Percentiles rank a stretch among this genome's conserved stretches.
These are phyloP conservation scores for Marasmarcha lunaedactyla DNA, from an alignment of 2,888 invertebrate species.

Conservation along the genomic window DNA sequence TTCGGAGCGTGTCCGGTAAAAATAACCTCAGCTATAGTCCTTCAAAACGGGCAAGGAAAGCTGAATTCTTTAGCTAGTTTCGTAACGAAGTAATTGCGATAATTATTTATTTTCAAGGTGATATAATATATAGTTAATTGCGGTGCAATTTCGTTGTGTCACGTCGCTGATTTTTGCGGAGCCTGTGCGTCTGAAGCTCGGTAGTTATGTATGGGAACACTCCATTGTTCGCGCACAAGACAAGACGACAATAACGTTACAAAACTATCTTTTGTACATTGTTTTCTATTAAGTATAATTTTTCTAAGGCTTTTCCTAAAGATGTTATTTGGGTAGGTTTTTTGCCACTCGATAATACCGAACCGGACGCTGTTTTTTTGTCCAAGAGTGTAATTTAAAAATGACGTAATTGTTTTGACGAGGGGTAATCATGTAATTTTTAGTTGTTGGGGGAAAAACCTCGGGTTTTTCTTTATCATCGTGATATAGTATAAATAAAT, in stretches of 20 bases:
- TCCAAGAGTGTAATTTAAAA: constrained; percentile 22
- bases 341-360: constrained; percentile 31
- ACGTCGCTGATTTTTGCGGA: constrained; percentile 2
- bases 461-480: too few species aligned
- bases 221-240: constrained; percentile 38
- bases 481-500: too few species aligned
- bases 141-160: constrained; percentile 5
- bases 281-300: constrained; percentile 34
- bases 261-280: constrained; percentile 35
- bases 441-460: too few species aligned
- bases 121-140: constrained; percentile 16
- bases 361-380: constrained; percentile 54
- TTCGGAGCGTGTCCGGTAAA: constrained; percentile 69
- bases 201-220: constrained; percentile 30
- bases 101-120: constrained; percentile 36
- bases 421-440: background rate
- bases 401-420: constrained; percentile 36
- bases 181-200: constrained; percentile 23
- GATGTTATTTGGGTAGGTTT: constrained; percentile 25
- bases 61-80: constrained; percentile 53
- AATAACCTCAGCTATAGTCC: constrained; percentile 67
- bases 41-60: constrained; percentile 56
- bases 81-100: constrained; percentile 35
- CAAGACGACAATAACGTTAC: constrained; percentile 34
- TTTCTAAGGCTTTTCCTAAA: constrained; percentile 32